phyloP scores from a whole-genome alignment of 2,797 vertebrate genomes.

The Buphagus erythrorhynchus region DNA sequence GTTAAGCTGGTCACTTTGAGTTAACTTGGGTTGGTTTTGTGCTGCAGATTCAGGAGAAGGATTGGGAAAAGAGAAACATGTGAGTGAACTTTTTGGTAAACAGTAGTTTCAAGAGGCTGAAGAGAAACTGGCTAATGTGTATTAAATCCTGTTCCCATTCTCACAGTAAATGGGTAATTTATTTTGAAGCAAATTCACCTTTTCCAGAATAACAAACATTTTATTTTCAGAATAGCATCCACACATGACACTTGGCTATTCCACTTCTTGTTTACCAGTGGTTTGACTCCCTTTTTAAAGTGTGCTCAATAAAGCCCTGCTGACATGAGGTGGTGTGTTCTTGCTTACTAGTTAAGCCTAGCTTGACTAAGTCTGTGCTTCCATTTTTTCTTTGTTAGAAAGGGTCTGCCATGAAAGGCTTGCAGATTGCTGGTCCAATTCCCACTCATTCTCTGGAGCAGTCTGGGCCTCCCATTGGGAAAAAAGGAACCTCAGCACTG shows the following conservation, averaged over 20 bases:
- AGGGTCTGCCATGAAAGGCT: slow-evolving; percentile 88
- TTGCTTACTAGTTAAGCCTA: not conserved
- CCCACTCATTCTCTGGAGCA: slow-evolving; percentile 86
- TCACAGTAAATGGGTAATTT: not conserved
- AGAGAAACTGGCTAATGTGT: not conserved
- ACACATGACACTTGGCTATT: not conserved
- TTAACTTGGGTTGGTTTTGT: not conserved
- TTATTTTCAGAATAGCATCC: not conserved
- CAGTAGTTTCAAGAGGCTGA: not conserved
- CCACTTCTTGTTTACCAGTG: not conserved
- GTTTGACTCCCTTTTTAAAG: not conserved
- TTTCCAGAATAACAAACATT: not conserved
- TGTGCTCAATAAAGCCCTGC: not conserved
- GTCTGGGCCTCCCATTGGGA: slow-evolving; percentile 84
- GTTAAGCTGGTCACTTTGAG: not conserved
- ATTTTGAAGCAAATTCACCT: not conserved
- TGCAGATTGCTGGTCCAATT: slow-evolving; percentile 87
- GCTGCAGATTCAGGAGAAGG: not conserved
- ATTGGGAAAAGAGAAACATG: not conserved
- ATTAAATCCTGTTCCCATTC: not conserved
- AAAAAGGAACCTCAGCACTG: slow-evolving; percentile 94
- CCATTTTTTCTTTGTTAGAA: slow-evolving; percentile 78
- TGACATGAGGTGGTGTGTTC: not conserved
- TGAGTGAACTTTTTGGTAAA: not conserved
- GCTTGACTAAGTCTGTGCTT: not conserved